Percentiles rank a stretch among this genome's conserved stretches.
Evolutionary conservation across 2,888 invertebrate genomes (phyloP).

Genomic region (Stenurella melanura): DNA sequence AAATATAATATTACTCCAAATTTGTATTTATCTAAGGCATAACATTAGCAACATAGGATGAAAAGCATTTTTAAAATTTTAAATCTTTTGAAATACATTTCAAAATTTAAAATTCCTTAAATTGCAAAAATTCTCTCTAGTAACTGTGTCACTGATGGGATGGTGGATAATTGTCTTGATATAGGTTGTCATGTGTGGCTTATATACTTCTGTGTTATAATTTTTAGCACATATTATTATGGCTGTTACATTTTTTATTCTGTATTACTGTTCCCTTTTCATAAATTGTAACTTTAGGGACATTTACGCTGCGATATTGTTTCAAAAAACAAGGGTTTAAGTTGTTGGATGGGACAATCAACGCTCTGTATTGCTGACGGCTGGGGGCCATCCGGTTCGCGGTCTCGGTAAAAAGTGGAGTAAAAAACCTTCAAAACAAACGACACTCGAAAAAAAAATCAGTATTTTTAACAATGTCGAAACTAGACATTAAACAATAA

Average conservation of each 20-base stretch:
- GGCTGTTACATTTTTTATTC: too few relatives aligned
- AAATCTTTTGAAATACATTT: too few relatives aligned
- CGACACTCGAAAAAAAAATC: constrained; percentile 43
- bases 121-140: too few relatives aligned
- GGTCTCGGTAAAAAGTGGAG: constrained; percentile 64
- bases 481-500: constrained; percentile 65
- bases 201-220: background rate
- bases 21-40: too few relatives aligned
- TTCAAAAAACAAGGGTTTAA: constrained; percentile 42
- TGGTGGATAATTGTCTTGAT: background rate
- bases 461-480: constrained; percentile 65
- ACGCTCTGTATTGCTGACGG: constrained; percentile 68
- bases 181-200: constrained; percentile 6
- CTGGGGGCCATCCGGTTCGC: constrained; percentile 56
- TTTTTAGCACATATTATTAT: too few relatives aligned
- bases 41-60: too few relatives aligned
- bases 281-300: background rate
- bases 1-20: too few relatives aligned
- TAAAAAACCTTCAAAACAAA: constrained; percentile 57
- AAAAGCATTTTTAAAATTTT: too few relatives aligned
- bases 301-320: constrained; percentile 32
- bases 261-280: too few relatives aligned
- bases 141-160: too few relatives aligned
- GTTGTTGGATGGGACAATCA: constrained; percentile 65
- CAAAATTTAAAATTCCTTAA: too few relatives aligned